Evolutionary conservation across 2,113 vertebrate species (phyloP).

Genomic region (Bothrops jararaca): DNA sequence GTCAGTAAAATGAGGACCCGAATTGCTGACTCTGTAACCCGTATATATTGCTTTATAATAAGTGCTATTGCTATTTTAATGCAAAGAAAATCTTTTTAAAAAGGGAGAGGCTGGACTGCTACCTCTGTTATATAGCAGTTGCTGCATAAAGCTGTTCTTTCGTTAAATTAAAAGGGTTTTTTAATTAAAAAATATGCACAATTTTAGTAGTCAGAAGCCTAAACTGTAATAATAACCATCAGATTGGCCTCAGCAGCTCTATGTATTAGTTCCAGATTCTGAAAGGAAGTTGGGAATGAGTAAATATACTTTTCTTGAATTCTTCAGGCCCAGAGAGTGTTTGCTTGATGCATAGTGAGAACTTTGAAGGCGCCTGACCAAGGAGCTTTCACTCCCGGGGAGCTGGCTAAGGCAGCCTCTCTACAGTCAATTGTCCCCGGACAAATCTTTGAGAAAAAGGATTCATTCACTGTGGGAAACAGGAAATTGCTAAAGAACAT

Average conservation of each 20-base stretch:
- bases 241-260: constrained; percentile 10
- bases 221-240: not conserved
- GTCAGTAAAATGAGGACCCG: not conserved
- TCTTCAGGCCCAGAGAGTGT: not conserved
- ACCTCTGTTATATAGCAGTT: not conserved
- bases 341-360: not conserved
- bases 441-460: not conserved
- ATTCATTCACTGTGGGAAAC: constrained; percentile 26
- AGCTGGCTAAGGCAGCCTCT: not conserved
- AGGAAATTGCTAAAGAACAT: constrained; percentile 30
- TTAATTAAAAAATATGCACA: not conserved
- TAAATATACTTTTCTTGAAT: not conserved
- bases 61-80: not conserved
- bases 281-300: not conserved
- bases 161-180: not conserved
- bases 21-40: not conserved
- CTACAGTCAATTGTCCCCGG: not conserved
- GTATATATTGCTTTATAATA: no score
- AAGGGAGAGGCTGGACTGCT: not conserved
- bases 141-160: not conserved
- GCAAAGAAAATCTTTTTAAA: not conserved
- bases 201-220: not conserved
- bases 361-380: constrained; percentile 30
- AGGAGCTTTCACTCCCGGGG: not conserved
- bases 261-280: not conserved